These are phyloP conservation scores for Mamestra brassicae DNA, from an alignment of 2,888 invertebrate species.

Conservation along the genomic window DNA sequence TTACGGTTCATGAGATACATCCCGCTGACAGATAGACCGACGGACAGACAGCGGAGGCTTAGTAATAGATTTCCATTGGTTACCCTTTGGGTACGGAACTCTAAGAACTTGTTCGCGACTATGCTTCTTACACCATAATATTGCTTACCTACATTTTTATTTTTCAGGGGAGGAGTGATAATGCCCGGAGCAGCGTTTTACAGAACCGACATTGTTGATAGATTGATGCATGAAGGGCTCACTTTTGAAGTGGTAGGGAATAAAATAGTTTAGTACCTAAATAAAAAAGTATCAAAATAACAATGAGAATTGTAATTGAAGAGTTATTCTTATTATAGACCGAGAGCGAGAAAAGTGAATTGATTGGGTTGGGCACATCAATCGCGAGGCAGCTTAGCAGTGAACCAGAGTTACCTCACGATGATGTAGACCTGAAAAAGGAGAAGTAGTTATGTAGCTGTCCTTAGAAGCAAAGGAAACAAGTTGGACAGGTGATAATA, in stretches of 20 bases:
- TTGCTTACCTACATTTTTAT: not conserved
- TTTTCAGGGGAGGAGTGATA: slow-evolving; percentile 76
- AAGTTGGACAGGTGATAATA: not conserved
- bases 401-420: slow-evolving; percentile 17
- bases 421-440: slow-evolving; percentile 1
- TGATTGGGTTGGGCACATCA: not conserved
- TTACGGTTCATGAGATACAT: no score
- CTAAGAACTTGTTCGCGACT: no score
- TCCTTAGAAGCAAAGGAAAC: not conserved
- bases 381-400: not conserved
- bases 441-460: slow-evolving; percentile 9
- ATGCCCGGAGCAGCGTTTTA: slow-evolving; percentile 73
- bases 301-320: not conserved
- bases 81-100: no score
- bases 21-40: no score
- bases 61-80: no score
- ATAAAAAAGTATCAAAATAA: not conserved
- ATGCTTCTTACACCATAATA: no score
- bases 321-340: slow-evolving; percentile 17
- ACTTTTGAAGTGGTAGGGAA: slow-evolving; percentile 62
- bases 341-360: not conserved
- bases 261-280: slow-evolving; percentile 12
- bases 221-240: slow-evolving; percentile 65
- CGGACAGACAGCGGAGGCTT: no score
- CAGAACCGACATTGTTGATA: slow-evolving; percentile 70